Conservation (phyloP, 2,888 invertebrate genomes). For the Pherbina coryleti region DNA sequence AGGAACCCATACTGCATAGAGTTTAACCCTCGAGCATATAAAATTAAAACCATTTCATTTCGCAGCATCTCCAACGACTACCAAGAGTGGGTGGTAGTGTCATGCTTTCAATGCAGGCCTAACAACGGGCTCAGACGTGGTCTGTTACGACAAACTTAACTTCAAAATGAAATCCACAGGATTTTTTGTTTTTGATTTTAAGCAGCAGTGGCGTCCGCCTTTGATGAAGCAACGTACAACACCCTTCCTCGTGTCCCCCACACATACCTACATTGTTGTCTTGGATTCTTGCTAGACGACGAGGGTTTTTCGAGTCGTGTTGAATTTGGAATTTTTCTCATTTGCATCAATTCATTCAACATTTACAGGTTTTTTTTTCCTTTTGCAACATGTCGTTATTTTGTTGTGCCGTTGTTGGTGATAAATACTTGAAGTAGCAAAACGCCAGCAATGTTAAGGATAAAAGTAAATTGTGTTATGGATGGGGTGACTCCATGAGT, state of each 20-base stretch:
- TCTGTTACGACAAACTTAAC: slow-evolving; percentile 34
- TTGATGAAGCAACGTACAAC: slow-evolving; percentile 24
- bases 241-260: neutral
- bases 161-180: slow-evolving; percentile 33
- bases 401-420: slow-evolving; percentile 35
- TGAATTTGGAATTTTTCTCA: slow-evolving; percentile 37
- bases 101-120: slow-evolving; percentile 58
- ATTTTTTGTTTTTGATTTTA: slow-evolving; percentile 1
- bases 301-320: neutral
- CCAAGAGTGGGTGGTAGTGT: slow-evolving; percentile 45
- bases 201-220: slow-evolving; percentile 3
- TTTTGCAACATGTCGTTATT: slow-evolving; percentile 16
- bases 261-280: slow-evolving; percentile 20
- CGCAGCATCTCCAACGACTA: slow-evolving; percentile 5
- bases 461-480: neutral
- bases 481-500: neutral
- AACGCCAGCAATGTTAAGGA: neutral
- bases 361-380: slow-evolving; percentile 37
- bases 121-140: slow-evolving; percentile 53
- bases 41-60: slow-evolving; percentile 51
- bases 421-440: slow-evolving; percentile 25
- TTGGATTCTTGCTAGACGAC: slow-evolving; percentile 9
- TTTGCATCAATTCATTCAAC: slow-evolving; percentile 43
- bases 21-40: slow-evolving; percentile 56
- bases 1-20: slow-evolving; percentile 7